Percentiles rank a stretch among this genome's conserved stretches.
phyloP scores from a whole-genome alignment of 2,113 vertebrate species.

The Scalopus aquaticus region DNA sequence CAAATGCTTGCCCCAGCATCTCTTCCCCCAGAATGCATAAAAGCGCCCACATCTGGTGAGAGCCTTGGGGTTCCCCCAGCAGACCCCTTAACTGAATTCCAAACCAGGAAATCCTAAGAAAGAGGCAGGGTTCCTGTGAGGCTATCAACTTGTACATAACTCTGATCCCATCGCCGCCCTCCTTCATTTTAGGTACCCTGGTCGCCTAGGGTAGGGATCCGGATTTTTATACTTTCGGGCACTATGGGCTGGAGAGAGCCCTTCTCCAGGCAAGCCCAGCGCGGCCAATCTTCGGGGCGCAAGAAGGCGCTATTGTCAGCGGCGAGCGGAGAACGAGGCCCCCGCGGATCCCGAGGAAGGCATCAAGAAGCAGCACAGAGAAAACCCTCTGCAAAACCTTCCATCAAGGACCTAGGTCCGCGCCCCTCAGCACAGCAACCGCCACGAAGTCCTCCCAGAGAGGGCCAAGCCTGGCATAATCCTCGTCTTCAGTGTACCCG shows the following conservation, averaged over 20 bases:
- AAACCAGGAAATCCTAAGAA: not conserved
- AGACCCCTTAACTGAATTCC: not conserved
- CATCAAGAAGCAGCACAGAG: no score
- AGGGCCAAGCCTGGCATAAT: not conserved
- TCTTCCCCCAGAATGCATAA: not conserved
- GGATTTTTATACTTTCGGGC: not conserved
- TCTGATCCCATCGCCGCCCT: not conserved
- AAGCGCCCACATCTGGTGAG: not conserved
- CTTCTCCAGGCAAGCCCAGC: not conserved
- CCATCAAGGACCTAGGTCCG: not conserved
- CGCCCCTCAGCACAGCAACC: fast-evolving
- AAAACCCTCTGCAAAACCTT: not conserved
- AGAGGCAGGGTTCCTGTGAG: not conserved
- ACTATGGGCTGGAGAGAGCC: not conserved
- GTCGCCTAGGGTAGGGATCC: not conserved
- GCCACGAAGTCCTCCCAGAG: not conserved
- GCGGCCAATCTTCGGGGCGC: not conserved
- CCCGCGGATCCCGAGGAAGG: not conserved
- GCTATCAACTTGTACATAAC: not conserved
- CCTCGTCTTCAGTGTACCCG: not conserved
- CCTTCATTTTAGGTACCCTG: not conserved
- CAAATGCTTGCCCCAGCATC: not conserved
- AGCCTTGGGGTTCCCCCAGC: not conserved
- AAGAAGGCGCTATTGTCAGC: not conserved
- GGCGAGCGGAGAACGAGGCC: not conserved